Conservation (phyloP, 2,113 vertebrate genomes). For the Semicossyphus pulcher region DNA sequence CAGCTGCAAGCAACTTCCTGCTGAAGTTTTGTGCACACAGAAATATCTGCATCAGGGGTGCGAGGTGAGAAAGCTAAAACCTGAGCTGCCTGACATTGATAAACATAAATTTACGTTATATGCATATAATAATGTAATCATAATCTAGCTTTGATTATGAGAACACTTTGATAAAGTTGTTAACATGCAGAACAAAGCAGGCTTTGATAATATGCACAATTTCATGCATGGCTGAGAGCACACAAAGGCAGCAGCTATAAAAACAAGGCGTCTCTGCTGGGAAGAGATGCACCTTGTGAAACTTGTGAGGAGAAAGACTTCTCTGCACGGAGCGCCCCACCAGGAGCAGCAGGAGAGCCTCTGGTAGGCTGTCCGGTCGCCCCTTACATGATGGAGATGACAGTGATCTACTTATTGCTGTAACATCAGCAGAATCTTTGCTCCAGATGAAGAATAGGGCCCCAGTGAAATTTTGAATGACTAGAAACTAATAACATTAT, state of each 20-base stretch:
- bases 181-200: constrained; percentile 48
- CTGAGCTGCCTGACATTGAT: constrained; percentile 2
- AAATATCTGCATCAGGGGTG: background rate
- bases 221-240: constrained; percentile 46
- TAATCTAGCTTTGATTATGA: constrained; percentile 52
- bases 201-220: constrained; percentile 56
- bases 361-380: background rate
- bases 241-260: constrained; percentile 35
- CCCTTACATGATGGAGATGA: constrained; percentile 1
- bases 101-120: constrained; percentile 22
- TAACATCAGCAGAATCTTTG: background rate
- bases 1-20: background rate
- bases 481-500: too few relatives aligned
- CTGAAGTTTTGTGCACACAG: background rate
- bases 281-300: constrained; percentile 35
- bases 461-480: background rate
- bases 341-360: constrained; percentile 28
- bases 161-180: constrained; percentile 54
- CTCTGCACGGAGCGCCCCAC: constrained; percentile 11
- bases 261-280: constrained; percentile 24
- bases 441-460: background rate
- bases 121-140: constrained; percentile 47
- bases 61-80: background rate
- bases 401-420: background rate
- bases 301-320: constrained; percentile 31